phyloP scores from a whole-genome alignment of 2,797 vertebrate species.

The Tokudaia tokunoshimensis region DNA sequence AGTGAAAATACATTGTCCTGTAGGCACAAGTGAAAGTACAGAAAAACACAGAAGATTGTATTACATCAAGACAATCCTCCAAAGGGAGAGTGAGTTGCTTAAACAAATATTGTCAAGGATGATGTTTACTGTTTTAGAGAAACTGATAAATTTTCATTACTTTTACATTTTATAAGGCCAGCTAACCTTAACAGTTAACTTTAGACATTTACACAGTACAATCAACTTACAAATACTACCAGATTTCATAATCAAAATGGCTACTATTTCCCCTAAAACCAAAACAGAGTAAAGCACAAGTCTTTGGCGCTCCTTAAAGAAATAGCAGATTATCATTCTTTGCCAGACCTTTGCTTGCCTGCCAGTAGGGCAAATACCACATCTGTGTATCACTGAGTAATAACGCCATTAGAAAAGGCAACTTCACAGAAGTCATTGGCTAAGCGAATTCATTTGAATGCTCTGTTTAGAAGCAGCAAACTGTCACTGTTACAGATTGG shows the following conservation, averaged over 20 bases:
- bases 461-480: slow-evolving; percentile 91
- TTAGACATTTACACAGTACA: slow-evolving; percentile 85
- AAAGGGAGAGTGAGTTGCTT: slow-evolving; percentile 66
- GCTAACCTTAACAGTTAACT: slow-evolving; percentile 86
- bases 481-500: slow-evolving; percentile 90
- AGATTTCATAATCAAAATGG: slow-evolving; percentile 85
- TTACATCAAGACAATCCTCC: slow-evolving; percentile 66
- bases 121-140: slow-evolving; percentile 70
- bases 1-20: slow-evolving; percentile 33
- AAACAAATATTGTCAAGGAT: slow-evolving; percentile 77
- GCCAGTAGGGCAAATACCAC: slow-evolving; percentile 92
- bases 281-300: slow-evolving; percentile 89
- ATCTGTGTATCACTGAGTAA: slow-evolving; percentile 93
- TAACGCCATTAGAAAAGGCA: slow-evolving; percentile 95
- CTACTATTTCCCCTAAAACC: slow-evolving; percentile 75
- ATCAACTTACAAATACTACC: slow-evolving; percentile 85
- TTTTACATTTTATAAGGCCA: slow-evolving; percentile 84
- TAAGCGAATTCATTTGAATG: slow-evolving; percentile 94
- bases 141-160: slow-evolving; percentile 82
- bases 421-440: slow-evolving; percentile 99
- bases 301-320: slow-evolving; percentile 91
- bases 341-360: slow-evolving; percentile 89
- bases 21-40: slow-evolving; percentile 76
- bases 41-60: slow-evolving; percentile 70
- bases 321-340: slow-evolving; percentile 88